Evolutionary conservation across 2,888 invertebrate species (phyloP), one percentile per base, ranked within the genome.

Genomic region (Campoplex capitator): DNA sequence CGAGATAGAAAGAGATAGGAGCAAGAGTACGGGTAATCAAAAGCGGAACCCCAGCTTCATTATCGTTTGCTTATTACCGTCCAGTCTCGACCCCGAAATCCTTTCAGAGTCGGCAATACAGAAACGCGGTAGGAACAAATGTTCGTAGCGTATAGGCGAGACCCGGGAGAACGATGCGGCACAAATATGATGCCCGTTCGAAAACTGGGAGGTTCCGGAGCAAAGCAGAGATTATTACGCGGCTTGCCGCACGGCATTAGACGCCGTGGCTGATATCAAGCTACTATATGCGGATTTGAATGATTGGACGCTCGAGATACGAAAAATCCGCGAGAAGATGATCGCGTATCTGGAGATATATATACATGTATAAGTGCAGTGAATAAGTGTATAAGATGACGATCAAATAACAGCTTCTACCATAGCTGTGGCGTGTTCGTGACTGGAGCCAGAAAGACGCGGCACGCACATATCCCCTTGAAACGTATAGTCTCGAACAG

Each of bases 381-480:
- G 16, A 35, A 62, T 35, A 38, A 32, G 80, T 75, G 42, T 73
- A 88, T 90, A 92, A 89, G 90, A 86, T 86, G 89, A 86, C 90
- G 90, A 90, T 91, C 88, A 92, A 93, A 93, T 93, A 92, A 93
- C 91, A 93, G 92, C 91, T 91, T 91, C 90, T 88, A 81, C 71
- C 80, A 51, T 32, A 65, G 62, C 81, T 56, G 7, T 68, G 67
- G 80, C 82, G 81, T 88, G 89, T 92, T 92, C 92, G 92, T 92
- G 91, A 91, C 90, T 89, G 70, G 68, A 80, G 73, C 85, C 81
- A 62, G 67, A 28, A 28, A 81, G 83, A 78, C 75, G 70, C 77
- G 88, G 89, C 89, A 91, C 89, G 90, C 92, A 92, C 91, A 90
- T 91, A 93, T 90, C 88, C 86, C 86, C 85, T 67, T 77, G 35